Evolutionary conservation across 2,888 invertebrate species (phyloP).

Genomic region (Schizaphis graminum): DNA sequence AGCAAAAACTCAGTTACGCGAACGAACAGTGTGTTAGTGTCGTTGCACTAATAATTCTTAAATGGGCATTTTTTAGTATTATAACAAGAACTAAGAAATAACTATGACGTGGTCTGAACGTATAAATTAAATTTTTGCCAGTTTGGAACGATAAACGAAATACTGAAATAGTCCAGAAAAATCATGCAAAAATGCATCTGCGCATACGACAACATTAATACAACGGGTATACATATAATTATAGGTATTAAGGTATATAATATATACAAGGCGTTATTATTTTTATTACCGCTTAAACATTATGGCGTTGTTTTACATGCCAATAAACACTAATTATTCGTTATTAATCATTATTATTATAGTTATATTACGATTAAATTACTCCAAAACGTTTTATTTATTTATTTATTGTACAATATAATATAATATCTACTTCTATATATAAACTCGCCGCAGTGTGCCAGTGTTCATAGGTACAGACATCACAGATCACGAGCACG

Average conservation of each 20-base stretch:
- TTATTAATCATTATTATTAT: background rate
- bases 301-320: slow-evolving; percentile 24
- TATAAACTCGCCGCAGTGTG: background rate
- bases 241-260: background rate
- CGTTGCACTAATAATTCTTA: background rate
- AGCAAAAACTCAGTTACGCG: background rate
- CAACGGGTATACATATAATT: background rate
- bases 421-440: background rate
- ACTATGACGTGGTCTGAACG: background rate
- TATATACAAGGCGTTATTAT: background rate
- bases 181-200: too few species aligned
- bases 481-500: background rate
- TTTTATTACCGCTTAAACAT: background rate
- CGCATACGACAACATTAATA: background rate
- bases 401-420: background rate
- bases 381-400: background rate
- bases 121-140: background rate
- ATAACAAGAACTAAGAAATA: background rate
- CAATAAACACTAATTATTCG: slow-evolving; percentile 22
- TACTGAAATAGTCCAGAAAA: background rate
- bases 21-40: background rate
- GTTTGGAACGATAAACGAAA: background rate
- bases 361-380: background rate
- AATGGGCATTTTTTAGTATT: too few species aligned
- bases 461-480: background rate